Evolutionary conservation across 1,140 invertebrate genomes (phyloP), one percentile per base, ranked within the genome.

Genomic region (Prorops nasuta): DNA sequence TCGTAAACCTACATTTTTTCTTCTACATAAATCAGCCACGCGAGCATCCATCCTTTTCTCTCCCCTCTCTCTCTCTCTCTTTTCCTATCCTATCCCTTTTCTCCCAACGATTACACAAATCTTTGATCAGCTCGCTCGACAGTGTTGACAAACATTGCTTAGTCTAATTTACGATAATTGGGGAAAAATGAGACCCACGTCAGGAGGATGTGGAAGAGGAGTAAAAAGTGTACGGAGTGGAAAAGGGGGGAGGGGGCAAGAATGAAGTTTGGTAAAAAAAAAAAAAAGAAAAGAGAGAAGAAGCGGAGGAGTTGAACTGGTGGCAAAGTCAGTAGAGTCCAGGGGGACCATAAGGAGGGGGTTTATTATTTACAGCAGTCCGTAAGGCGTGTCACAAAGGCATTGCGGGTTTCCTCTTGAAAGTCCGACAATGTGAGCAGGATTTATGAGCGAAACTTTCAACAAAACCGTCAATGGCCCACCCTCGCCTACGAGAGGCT

Each of bases 361-460:
- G 47, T 41, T 64, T 67, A 66, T 69, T 71, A 69, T 69, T 69
- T 69, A 69, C 64, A 68, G 45, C 64, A 62, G 59, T 56, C 56
- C 47, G 54, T 58, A 57, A 71, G 66, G 73, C 69, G 69, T 69
- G 67, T 71, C 71, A 74, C 73, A 75, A 76, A 66, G 60, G 67
- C 66, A 62, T 72, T 75, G 72, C 67, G 74, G 75, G 69, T 76
- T 74, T 75, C 67, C 70, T 76, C 75, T 72, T 76, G 70, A 77
- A 74, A 70, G 67, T 67, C 58, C 42, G 54, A 76, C 74, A 77
- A 77, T 77, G 60, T 58, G 51, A 52, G 47, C 55, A 46, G 63
- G 72, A 76, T 78, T 78, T 76, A 76, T 66, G 71, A 59, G 52
- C 47, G 58, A 65, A 75, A 77, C 73, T 77, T 77, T 77, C 75